Base-by-base conservation (phyloP, 1,140 invertebrate genomes). In the Pachypsylla venusta region DNA sequence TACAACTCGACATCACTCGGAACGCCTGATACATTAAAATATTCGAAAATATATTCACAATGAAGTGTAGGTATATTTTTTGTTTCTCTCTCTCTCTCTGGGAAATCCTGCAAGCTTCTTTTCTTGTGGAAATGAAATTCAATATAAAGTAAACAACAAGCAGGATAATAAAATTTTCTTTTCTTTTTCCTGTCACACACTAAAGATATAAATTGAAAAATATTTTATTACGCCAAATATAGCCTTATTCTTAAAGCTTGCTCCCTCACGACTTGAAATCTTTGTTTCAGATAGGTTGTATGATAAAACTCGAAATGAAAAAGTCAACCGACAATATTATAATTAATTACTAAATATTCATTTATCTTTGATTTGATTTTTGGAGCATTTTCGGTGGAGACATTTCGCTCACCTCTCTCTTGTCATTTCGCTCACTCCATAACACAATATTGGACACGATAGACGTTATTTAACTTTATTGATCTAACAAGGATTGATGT, bases 151-250 rank as follows among this genome's bases (percentile, higher is more conserved):
- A 48, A 48, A 48, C 42, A 48, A 48, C 22, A 19, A 48, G 42
- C 42, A 48, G 4, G n/a, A 48, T 48, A 48, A 48, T 48, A 19
- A 48, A 48, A 48, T 5, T 48, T 19, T 19, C 42, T 48, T 48
- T 19, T 19, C n/a, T n/a, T n/a, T n/a, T n/a, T 5, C 7, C 42
- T 48, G 42, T 48, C 42, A 48, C 42, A 48, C 42, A 48, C 22
- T 48, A 48, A 48, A 48, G 42, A 48, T 48, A 48, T 48, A 48
- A 48, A 48, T 48, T 48, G 42, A 48, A 48, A 48, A 48, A 48
- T 48, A 48, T 48, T 48, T 48, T 48, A 48, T 48, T 48, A 48
- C 42, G 4, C 4, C 22, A 22, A 48, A 22, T 48, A 19, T 48
- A 48, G 42, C 42, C 42, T 22, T n/a, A 48, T 48, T 48, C 16